Percentiles rank a stretch among this genome's conserved stretches.
Conservation (phyloP, 1,140 invertebrate species). For the Maniola jurtina region DNA sequence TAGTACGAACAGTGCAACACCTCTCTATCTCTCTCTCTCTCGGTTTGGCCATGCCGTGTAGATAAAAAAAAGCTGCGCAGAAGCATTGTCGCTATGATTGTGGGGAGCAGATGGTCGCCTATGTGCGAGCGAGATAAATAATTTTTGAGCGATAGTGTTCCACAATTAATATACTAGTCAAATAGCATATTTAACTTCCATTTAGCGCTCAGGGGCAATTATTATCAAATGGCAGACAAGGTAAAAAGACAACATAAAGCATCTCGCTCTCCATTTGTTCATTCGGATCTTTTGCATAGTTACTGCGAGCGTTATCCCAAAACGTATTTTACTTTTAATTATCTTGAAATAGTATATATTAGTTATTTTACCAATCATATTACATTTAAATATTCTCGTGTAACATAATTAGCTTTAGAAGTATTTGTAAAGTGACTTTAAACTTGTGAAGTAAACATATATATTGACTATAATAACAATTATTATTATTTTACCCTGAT, state of each 20-base stretch:
- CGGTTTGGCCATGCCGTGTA: no score
- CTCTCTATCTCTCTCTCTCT: no score
- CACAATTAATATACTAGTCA: no score
- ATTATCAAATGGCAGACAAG: no score
- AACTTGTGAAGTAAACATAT: conserved; percentile 31
- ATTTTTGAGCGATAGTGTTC: no score
- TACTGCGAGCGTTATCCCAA: background rate
- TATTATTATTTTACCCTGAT: conserved; percentile 36
- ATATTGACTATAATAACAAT: conserved; percentile 29
- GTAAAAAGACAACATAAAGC: background rate
- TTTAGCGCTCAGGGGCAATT: no score
- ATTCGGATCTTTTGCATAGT: background rate
- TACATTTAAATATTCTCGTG: conserved; percentile 25
- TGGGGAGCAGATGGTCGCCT: no score
- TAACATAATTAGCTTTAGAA: conserved; percentile 26
- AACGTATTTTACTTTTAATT: background rate
- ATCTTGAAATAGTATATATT: background rate
- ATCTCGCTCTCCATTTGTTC: background rate
- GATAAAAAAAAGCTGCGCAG: no score
- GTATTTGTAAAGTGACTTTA: conserved; percentile 27
- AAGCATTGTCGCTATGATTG: no score
- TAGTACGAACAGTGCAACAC: no score
- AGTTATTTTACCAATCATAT: conserved; percentile 7
- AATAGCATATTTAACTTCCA: no score
- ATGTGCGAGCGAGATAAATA: no score